Conservation (phyloP, 2,888 invertebrate species). For the Germaria angustata region DNA sequence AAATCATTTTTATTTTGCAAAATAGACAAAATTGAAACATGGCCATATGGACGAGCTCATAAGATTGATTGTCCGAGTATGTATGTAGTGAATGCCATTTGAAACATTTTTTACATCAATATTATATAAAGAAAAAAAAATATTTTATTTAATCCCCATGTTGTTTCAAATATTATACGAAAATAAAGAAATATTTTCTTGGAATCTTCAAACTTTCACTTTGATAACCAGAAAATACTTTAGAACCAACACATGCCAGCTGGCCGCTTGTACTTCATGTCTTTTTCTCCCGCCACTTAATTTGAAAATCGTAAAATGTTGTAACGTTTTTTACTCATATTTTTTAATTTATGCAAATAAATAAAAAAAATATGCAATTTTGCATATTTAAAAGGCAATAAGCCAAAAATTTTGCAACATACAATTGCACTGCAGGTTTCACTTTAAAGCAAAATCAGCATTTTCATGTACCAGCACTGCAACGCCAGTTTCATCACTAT, state of each 20-base stretch:
- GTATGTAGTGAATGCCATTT: no score
- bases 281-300: no score
- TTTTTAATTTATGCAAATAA: background rate
- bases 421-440: background rate
- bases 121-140: no score
- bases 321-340: background rate
- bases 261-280: background rate
- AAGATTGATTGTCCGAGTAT: no score
- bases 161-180: no score
- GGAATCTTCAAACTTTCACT: no score
- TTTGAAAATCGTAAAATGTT: no score
- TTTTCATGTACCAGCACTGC: background rate
- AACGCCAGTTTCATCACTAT: background rate
- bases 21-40: background rate
- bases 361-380: constrained; percentile 28
- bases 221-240: no score
- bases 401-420: constrained; percentile 24
- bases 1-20: background rate
- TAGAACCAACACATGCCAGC: no score
- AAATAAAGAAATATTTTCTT: no score
- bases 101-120: no score
- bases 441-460: constrained; percentile 38
- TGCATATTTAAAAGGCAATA: constrained; percentile 34
- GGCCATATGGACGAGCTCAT: background rate
- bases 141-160: no score